phyloP scores from a whole-genome alignment of 2,888 invertebrate genomes.

The Patella caerulea region DNA sequence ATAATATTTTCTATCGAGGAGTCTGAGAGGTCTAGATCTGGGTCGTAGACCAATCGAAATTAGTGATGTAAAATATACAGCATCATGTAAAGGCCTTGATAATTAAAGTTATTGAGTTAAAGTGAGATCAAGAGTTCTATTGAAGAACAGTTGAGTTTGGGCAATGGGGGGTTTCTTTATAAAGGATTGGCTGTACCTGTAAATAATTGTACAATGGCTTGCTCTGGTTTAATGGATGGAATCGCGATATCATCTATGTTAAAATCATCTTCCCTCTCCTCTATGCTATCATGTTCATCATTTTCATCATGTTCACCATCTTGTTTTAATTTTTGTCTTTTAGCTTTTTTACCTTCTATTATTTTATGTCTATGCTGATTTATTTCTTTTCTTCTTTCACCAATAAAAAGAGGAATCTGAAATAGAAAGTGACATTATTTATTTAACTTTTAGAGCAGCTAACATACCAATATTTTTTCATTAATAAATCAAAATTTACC shows the following conservation, averaged over 20 bases:
- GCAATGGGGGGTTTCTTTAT: neutral
- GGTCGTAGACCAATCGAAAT: no score
- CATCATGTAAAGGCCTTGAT: no score
- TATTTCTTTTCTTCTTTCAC: conserved; percentile 73
- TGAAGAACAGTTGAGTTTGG: neutral
- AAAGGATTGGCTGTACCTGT: conserved; percentile 73
- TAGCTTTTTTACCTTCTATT: conserved; percentile 79
- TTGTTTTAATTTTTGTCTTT: conserved; percentile 76
- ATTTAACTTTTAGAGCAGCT: no score
- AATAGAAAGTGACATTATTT: conserved; percentile 1
- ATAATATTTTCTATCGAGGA: no score
- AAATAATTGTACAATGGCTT: conserved; percentile 81
- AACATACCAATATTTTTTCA: no score
- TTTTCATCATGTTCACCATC: conserved; percentile 56
- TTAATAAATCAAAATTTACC: no score
- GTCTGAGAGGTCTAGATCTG: no score
- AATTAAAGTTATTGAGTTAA: neutral
- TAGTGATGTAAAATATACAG: no score
- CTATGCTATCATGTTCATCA: conserved; percentile 50
- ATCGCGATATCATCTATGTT: conserved; percentile 78
- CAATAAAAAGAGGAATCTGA: conserved; percentile 64
- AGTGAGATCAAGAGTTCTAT: neutral
- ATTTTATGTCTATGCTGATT: conserved; percentile 81
- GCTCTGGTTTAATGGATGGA: conserved; percentile 76
- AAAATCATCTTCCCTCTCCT: conserved; percentile 39